Base-by-base conservation (phyloP, 2,888 invertebrate genomes). In the Pimpla rufipes region DNA sequence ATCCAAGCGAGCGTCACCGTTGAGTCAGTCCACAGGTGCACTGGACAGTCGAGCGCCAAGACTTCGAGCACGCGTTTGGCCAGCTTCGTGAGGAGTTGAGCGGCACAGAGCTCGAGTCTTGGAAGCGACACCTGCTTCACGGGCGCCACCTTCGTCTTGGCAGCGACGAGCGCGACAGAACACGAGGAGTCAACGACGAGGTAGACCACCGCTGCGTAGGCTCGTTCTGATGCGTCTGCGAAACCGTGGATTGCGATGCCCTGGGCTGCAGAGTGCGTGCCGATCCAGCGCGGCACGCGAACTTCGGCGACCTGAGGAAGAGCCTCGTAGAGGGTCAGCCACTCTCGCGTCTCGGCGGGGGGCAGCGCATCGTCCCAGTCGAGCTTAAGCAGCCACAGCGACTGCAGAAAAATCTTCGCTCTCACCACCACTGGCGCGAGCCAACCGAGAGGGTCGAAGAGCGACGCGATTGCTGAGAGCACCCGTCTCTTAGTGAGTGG, bases 1-100 rank as follows among this genome's bases (percentile, higher is more conserved):
- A 88, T 75, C 87, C 86, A 87, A 5, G 88, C 74, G 47, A 88
- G 70, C 2, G 85, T 85, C n/a, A 88, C 82, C 10, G 87, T 78
- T 2, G 88, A 88, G 68, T 89, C 89, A 0, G 90, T 86, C 85
- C 76, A 85, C 6, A 77, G 67, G 45, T 74, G 74, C 16, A 62
- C 23, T n/a, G 57, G 62, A n/a, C 42, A 42, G 10, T 64, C 42
- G 45, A 66, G 66, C 42, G 8, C 7, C 5, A 66, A 23, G 3
- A 21, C 13, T 2, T 23, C 45, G 6, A 4, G 18, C 5, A 40
- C 40, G 13, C 11, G 16, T 23, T 23, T 47, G 6, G 52, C 37
- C 37, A 70, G 52, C 16, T 16, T 7, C 4, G 68, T 16, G 4
- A 57, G 37, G 16, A 55, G 55, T 2, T 16, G 13, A 40, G 70